phyloP scores from a whole-genome alignment of 2,888 invertebrate species.

The Tanaodytes sp. region DNA sequence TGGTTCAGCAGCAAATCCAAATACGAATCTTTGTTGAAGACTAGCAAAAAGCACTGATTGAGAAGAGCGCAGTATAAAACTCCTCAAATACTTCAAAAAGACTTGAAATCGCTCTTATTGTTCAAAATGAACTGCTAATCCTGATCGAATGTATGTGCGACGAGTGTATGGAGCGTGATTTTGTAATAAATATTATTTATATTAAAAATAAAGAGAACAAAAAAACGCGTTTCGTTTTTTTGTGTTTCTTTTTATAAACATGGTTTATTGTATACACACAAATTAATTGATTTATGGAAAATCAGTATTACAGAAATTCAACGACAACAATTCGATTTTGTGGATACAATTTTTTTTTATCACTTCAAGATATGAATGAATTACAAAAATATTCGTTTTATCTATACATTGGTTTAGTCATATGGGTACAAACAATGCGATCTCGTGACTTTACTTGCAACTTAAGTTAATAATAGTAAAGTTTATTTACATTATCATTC shows the following conservation, averaged over 20 bases:
- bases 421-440: slow-evolving; percentile 27
- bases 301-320: too few relatives aligned
- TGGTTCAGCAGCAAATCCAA: slow-evolving; percentile 97
- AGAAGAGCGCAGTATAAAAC: slow-evolving; percentile 1
- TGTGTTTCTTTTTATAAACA: slow-evolving; percentile 43
- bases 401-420: slow-evolving; percentile 18
- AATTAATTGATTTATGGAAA: too few relatives aligned
- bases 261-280: slow-evolving; percentile 38
- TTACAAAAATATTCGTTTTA: too few relatives aligned
- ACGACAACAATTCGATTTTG: too few relatives aligned
- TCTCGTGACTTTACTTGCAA: slow-evolving; percentile 18
- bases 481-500: slow-evolving; percentile 46
- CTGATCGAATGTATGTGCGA: slow-evolving; percentile 61
- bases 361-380: too few relatives aligned
- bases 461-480: slow-evolving; percentile 30
- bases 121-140: slow-evolving; percentile 48
- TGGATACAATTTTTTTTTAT: too few relatives aligned
- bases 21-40: slow-evolving; percentile 87
- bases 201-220: slow-evolving; percentile 26
- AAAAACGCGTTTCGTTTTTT: too few relatives aligned
- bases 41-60: slow-evolving; percentile 77
- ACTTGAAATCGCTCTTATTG: slow-evolving; percentile 20
- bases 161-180: slow-evolving; percentile 64
- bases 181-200: slow-evolving; percentile 70
- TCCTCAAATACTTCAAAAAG: too few relatives aligned